Percentiles rank a stretch among this genome's conserved stretches.
Conservation (phyloP, 2,113 vertebrate species). For the Oreotrochilus melanogaster region DNA sequence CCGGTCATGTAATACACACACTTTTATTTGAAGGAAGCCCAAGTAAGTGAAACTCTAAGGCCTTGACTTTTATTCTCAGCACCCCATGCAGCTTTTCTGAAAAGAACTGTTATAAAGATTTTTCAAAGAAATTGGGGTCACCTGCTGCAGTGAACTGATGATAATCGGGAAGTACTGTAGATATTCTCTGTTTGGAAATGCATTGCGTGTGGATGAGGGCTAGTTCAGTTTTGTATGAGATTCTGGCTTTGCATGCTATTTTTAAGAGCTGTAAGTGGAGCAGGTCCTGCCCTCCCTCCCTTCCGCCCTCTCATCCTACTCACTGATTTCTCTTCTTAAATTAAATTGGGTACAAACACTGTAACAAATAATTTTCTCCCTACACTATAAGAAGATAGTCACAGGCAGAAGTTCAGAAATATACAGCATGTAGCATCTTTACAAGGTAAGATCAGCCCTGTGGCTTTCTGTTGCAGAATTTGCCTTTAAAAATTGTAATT, state of each 20-base stretch:
- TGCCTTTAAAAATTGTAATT: constrained; percentile 44
- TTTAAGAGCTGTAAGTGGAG: constrained; percentile 59
- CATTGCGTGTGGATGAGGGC: constrained; percentile 15
- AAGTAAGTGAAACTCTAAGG: not conserved
- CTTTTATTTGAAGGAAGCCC: constrained; percentile 30
- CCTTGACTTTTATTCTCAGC: constrained; percentile 26
- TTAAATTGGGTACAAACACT: constrained; percentile 51
- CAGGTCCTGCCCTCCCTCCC: not conserved
- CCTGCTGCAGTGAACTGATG: constrained; percentile 52
- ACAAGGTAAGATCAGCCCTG: not conserved
- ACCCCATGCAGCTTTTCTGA: constrained; percentile 34
- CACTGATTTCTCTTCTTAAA: constrained; percentile 44
- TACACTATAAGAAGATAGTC: not conserved
- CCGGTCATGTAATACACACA: not conserved
- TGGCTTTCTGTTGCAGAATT: not conserved
- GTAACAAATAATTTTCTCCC: constrained; percentile 52
- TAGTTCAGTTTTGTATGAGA: constrained; percentile 11
- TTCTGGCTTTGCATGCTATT: constrained; percentile 38
- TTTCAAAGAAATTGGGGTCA: constrained; percentile 56
- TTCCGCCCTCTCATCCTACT: not conserved
- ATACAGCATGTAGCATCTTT: not conserved
- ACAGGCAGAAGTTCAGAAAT: not conserved
- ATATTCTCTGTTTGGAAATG: constrained; percentile 46
- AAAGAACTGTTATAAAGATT: constrained; percentile 62
- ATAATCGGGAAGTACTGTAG: constrained; percentile 61